A percentile compares a stretch with the other conserved stretches of the same genome.
These are phyloP conservation scores for Sarcophaga caerulescens DNA, from an alignment of 2,888 invertebrate genomes.

Conservation along the genomic window DNA sequence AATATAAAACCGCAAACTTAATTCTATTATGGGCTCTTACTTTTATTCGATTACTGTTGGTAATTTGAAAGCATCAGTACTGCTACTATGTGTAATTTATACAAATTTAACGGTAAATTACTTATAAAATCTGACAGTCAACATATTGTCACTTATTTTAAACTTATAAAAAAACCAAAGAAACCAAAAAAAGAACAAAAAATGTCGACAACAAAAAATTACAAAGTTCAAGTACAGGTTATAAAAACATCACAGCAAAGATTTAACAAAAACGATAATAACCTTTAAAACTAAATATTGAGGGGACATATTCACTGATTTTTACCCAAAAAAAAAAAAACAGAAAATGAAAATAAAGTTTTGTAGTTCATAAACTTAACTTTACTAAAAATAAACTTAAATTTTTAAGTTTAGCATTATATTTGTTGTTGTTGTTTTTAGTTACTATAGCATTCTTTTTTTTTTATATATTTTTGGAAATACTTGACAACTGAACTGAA, in stretches of 20 bases:
- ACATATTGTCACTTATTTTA: slow-evolving; percentile 59
- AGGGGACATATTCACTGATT: slow-evolving; percentile 43
- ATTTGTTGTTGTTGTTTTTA: too few species aligned
- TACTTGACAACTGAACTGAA: slow-evolving; percentile 59
- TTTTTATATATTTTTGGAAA: slow-evolving; percentile 53
- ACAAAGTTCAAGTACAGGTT: slow-evolving; percentile 71
- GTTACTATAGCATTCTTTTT: background rate
- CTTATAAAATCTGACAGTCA: slow-evolving; percentile 53
- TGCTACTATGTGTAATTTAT: slow-evolving; percentile 26
- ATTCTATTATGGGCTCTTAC: background rate
- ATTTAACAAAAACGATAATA: slow-evolving; percentile 55
- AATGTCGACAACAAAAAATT: background rate
- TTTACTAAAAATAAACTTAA: slow-evolving; percentile 45
- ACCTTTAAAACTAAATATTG: slow-evolving; percentile 61
- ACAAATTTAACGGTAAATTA: slow-evolving; percentile 62
- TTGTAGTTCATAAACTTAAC: slow-evolving; percentile 63
- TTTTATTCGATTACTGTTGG: background rate
- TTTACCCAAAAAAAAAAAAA: slow-evolving; percentile 12
- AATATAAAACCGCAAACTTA: background rate
- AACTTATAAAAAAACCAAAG: slow-evolving; percentile 5
- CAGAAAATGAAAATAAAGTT: slow-evolving; percentile 22
- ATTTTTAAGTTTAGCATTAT: slow-evolving; percentile 22
- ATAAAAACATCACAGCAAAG: slow-evolving; percentile 63
- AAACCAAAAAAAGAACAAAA: slow-evolving; percentile 4
- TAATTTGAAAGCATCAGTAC: background rate